Base-by-base conservation (phyloP, 2,113 vertebrate species). In the Synodontis membranacea region DNA sequence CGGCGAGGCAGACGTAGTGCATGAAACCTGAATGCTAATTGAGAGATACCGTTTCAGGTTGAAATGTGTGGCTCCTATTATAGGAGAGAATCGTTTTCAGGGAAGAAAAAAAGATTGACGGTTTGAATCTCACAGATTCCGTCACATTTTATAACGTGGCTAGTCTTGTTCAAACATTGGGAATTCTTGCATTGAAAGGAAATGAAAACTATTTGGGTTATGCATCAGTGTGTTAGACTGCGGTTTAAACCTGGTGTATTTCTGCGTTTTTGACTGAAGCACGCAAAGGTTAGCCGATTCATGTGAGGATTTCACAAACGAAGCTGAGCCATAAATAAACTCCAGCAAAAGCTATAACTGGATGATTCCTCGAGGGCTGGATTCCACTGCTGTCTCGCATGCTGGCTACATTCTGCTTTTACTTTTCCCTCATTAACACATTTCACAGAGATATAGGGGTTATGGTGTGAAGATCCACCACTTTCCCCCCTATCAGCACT, bases 401-500 rank as follows among this genome's bases (percentile, higher is more conserved):
- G n/a, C 39, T 21, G 79, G 52, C 66, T 82, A 75, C 66, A 66
- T 44, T 82, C 39, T 84, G 44, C 54, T 86, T 86, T 86, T 64
- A 64, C 81, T 86, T 81, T 66, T 86, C 58, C 66, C 89, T 89
- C 86, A 88, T 89, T 89, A 89, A 62, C 89, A 89, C 86, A 14
- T 88, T 79, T 84, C 70, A 42, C 54, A 86, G 75, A 84, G 48
- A 84, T 42, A 76, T 46, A 14, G 25, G 82, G 39, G 56, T 56
- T 74, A 80, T 44, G 74, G 74, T 83, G 70, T 70, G 78, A 87
- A 74, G 75, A 83, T 85, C 54, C 80, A 80, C 74, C 80, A 74
- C 21, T 80, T 84, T 58, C 46, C 54, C 54, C 23, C 54, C 25
- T 48, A 74, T 48, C 52, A 80, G 54, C 52, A 80, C 10, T 76